Evolutionary conservation across 2,888 invertebrate genomes (phyloP).

Genomic region (Azorinus chamasolen): DNA sequence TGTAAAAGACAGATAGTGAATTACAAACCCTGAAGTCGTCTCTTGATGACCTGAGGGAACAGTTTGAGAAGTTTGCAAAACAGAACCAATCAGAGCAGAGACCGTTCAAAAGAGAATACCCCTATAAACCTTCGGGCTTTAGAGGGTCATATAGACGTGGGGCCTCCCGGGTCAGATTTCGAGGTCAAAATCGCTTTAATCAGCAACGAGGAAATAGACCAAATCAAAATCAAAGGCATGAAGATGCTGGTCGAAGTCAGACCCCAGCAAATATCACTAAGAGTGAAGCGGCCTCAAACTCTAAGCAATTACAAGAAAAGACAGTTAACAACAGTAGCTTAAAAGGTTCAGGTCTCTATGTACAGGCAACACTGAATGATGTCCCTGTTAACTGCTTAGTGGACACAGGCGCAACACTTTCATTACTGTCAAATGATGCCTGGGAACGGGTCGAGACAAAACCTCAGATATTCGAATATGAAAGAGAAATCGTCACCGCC

Average conservation of each 20-base stretch:
- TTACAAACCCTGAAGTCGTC: conserved; percentile 6
- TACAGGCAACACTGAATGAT: not conserved
- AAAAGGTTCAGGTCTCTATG: conserved; percentile 6
- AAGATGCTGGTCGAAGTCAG: not conserved
- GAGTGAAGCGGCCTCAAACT: not conserved
- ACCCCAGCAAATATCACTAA: not conserved
- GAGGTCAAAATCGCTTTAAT: too few species aligned
- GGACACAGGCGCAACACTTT: conserved; percentile 25
- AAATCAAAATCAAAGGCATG: too few species aligned
- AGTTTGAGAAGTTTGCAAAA: not conserved
- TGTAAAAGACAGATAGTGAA: not conserved
- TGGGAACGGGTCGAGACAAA: not conserved
- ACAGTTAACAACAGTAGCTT: not conserved
- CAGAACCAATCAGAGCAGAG: not conserved
- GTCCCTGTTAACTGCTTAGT: conserved; percentile 2
- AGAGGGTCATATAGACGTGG: too few species aligned
- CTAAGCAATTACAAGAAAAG: too few species aligned
- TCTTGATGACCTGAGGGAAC: not conserved
- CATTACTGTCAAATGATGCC: conserved; percentile 7
- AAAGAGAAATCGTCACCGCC: conserved; percentile 6
- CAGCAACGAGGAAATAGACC: too few species aligned
- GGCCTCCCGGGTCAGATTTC: too few species aligned
- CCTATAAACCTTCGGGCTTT: too few species aligned
- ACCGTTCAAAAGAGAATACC: too few species aligned
- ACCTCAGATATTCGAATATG: not conserved